Evolutionary conservation across 2,888 invertebrate genomes (phyloP).

Genomic region (Ptychoptera contaminata): DNA sequence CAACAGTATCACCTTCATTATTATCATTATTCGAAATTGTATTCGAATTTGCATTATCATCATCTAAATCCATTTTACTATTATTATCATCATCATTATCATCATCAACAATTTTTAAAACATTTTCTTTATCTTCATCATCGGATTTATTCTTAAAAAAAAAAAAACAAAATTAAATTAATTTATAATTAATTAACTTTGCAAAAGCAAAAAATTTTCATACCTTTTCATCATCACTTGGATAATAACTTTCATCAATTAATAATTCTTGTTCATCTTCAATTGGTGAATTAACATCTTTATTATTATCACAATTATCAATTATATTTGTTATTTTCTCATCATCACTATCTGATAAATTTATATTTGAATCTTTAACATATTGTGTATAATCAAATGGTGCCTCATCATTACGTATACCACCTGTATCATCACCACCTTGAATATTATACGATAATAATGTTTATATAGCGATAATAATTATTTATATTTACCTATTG

Average conservation of each 20-base stretch:
- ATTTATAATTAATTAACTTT: constrained; percentile 3
- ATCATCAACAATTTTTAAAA: constrained; percentile 1
- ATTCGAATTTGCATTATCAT: not conserved
- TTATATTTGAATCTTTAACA: constrained; percentile 28
- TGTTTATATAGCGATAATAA: too few relatives aligned
- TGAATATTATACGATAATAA: too few relatives aligned
- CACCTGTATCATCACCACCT: too few relatives aligned
- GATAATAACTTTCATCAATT: constrained; percentile 46
- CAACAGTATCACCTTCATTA: too few relatives aligned
- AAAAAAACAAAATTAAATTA: not conserved
- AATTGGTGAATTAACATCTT: constrained; percentile 34
- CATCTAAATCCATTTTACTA: not conserved
- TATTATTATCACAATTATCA: constrained; percentile 36
- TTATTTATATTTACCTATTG: too few relatives aligned
- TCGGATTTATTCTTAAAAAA: not conserved
- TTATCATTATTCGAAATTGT: not conserved
- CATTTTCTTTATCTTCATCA: constrained; percentile 3
- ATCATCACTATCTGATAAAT: constrained; percentile 6
- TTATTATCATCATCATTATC: not conserved
- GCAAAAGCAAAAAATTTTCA: not conserved
- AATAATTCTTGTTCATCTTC: constrained; percentile 27
- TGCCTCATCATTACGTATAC: constrained; percentile 10
- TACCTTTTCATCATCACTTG: constrained; percentile 14
- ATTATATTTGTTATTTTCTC: constrained; percentile 10
- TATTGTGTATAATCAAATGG: constrained; percentile 29